Base-by-base conservation (phyloP, 1,140 invertebrate genomes). In the Potamilus streckersoni region DNA sequence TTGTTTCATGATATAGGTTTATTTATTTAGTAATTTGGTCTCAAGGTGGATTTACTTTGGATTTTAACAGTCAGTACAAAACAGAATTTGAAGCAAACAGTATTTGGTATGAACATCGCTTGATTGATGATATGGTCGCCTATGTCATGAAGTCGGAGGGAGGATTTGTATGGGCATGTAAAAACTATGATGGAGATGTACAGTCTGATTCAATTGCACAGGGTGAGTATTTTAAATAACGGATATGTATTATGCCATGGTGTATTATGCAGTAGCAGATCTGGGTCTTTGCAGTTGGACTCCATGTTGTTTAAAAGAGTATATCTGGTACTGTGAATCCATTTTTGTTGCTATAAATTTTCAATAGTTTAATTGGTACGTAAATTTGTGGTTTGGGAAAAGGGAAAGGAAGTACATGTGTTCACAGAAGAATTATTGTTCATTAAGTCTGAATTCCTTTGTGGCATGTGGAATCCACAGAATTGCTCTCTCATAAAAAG, bases 71-170 rank as follows among this genome's bases (percentile, higher is more conserved):
- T 31, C 27, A 98, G 70, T 99, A 98, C 90, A 97, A 97, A 88
- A 59, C 89, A 5, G 87, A 95, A 73, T 99, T 92, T 90, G 97
- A 99, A 88, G 94, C 93, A 3, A 92, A 93, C 60, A 93, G 94
- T 15, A 94, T 99, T 74, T 98, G 96, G 96, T 99, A 99, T 87
- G 97, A 99, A 89, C 98, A 99, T 90, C 93, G 98, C 69, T 91
- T 99, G 31, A 99, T 99, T 89, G 98, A 99, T 89, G 98, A 99
- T 85, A 99, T 99, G 98, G 98, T 99, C 5, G 98, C 98, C 19
- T 98, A 98, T 88, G 94, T 94, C 12, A 96, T 99, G 95, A 99
- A 99, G 90, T 97, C 96, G 2, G 95, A 98, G 80, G 98, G 98
- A 82, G 98, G 97, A 71, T 99, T 99, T 91, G 97, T 99, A 0